Evolutionary conservation across 92 coral and sea anemone species (phyloP), one percentile per base, ranked within the genome.

Genomic region (Heteractis magnifica): DNA sequence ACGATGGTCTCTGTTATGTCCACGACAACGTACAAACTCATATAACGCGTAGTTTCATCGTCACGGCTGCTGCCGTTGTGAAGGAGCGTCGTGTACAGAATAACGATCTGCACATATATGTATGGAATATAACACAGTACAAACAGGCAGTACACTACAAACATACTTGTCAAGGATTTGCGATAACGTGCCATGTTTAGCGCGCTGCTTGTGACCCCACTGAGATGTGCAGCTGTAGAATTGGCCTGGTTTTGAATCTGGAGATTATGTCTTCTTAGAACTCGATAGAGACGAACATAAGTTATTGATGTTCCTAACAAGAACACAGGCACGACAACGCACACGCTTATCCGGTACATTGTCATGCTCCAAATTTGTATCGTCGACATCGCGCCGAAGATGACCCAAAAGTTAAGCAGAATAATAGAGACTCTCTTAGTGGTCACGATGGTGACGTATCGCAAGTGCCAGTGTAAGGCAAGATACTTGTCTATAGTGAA

Each of bases 351-450:
- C 19, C 88, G 81, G 64, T 89, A 89, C 65, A 77, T 86, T 3
- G 87, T 79, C 92, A 89, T 89, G 79, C 85, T 82, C 86, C 88
- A 76, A 51, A 89, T 83, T 23, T 89, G 88, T 34, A 89, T 75
- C 34, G 79, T 81, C 13, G 86, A 86, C 58, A 89, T 79, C 19
- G 85, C 79, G 15, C 88, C 85, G 80, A 87, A 78, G 52, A 85
- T 70, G 18, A 85, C 71, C 92, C 92, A 89, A 51, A 89, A 60
- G 11, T 81, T 77, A 13, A 77, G 76, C 7, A 89, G 71, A 10
- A 89, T 70, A 20, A 75, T 52, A 41, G 68, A 76, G 51, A 84
- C 87, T 55, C 70, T 71, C 19, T n/a, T 81, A n/a, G 82, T 79
- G 0, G 92, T 89, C 10, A 89, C 92, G 55, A 75, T 56, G 9